Base-by-base conservation (phyloP, 2,888 invertebrate genomes). In the Ariolimax columbianus region DNA sequence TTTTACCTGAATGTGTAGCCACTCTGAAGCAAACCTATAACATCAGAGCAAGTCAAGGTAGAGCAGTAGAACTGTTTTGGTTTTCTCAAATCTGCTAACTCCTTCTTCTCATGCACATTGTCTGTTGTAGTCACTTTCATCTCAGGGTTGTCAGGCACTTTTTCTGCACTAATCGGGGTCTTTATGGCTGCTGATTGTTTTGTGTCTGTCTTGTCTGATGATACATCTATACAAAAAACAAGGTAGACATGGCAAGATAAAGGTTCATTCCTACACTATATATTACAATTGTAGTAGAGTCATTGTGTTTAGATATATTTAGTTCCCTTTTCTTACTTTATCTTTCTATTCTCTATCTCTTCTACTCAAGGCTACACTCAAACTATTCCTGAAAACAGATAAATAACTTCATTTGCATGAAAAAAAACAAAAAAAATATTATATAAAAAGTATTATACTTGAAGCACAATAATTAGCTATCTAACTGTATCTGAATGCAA, bases 1-100 rank as follows among this genome's bases (percentile, higher is more conserved):
- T 75, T 83, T 51, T 84, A 93, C 93, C 91, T 93, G 36, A 93
- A 89, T 11, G 90, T 90, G 38, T 88, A 88, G n/a, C 93, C 93
- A 81, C 91, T 92, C 63, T 91, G 90, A 75, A 93, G 87, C 55
- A 93, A 86, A 51, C 90, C 90, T 40, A 93, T 91, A 23, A 93
- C 92, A 87, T 93, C 91, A 23, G 86, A 86, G 14, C 88, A 89
- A 33, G 89, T 87, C 17, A 88, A 85, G 7, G 88, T 88, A 4
- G 89, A 88, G 7, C 88, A 85, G 23, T 85, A 86, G 66, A 87
- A 83, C 38, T 82, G 85, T 33, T 75, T 9, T 59, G 82, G 66
- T 33, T 73, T 36, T 30, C 19, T 63, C 2, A n/a, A 17, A 30
- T 36, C 19, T n/a, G 9, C 17, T 26, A 33, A 38, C 68, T 75